Evolutionary conservation across 2,888 invertebrate species (phyloP).

Genomic region (Drosophila anomelani): DNA sequence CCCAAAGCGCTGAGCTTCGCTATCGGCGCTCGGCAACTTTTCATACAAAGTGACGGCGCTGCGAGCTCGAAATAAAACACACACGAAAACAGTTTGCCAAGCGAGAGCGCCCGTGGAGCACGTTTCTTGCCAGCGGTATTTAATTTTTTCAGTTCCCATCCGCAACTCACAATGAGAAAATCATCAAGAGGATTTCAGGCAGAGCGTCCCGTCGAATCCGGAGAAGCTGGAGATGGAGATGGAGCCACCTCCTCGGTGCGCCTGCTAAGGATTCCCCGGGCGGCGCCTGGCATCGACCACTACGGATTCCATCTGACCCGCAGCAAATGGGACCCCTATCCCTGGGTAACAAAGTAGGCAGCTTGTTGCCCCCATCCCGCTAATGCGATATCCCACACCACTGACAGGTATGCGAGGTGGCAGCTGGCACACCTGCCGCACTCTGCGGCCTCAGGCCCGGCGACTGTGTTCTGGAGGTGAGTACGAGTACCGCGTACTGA

Average conservation of each 20-base stretch:
- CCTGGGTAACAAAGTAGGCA: conserved; percentile 87
- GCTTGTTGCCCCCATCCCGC: not conserved
- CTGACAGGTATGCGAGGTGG: conserved; percentile 87
- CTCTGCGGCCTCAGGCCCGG: conserved; percentile 88
- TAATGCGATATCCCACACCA: conserved; percentile 20
- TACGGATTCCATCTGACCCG: conserved; percentile 91
- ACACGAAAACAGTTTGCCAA: conserved; percentile 59
- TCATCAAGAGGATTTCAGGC: conserved; percentile 20
- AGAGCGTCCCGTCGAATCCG: not conserved
- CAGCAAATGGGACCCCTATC: conserved; percentile 93
- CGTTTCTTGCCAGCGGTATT: conserved; percentile 43
- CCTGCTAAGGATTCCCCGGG: conserved; percentile 87
- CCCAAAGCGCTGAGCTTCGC: conserved; percentile 34
- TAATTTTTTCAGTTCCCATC: conserved; percentile 3
- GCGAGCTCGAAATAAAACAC: conserved; percentile 33
- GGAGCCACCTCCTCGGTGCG: conserved; percentile 74
- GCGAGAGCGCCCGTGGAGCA: conserved; percentile 59
- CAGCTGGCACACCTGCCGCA: conserved; percentile 87
- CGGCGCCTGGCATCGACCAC: conserved; percentile 85
- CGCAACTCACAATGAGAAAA: conserved; percentile 16
- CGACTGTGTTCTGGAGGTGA: conserved; percentile 90
- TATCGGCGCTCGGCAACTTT: conserved; percentile 40
- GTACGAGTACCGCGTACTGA: conserved; percentile 60
- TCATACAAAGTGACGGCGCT: conserved; percentile 21
- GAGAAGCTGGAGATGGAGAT: not conserved